Conservation (phyloP, 1,140 invertebrate species). For the Diachasmimorpha longicaudata region DNA sequence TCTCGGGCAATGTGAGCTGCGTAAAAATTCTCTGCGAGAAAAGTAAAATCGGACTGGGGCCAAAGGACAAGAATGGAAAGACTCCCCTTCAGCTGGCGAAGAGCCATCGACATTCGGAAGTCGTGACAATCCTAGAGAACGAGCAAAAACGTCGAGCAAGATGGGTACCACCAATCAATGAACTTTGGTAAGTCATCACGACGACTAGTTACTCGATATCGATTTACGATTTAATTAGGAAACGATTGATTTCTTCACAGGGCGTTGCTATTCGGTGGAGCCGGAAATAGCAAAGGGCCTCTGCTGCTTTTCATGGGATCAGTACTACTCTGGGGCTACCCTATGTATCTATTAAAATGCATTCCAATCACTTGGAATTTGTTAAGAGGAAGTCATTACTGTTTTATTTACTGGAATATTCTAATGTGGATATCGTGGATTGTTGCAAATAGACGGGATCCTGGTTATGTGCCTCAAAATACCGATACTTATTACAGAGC, state of each 20-base stretch:
- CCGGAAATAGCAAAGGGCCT: constrained; percentile 87
- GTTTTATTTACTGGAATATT: constrained; percentile 88
- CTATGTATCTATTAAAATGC: constrained; percentile 89
- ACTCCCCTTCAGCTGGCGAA: constrained; percentile 87
- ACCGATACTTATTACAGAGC: constrained; percentile 88
- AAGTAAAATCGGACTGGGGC: constrained; percentile 84
- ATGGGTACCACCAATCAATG: constrained; percentile 84
- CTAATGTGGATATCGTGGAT: constrained; percentile 93
- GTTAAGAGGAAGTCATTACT: constrained; percentile 81
- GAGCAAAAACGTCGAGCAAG: constrained; percentile 81
- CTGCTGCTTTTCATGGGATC: constrained; percentile 84
- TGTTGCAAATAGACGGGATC: constrained; percentile 86
- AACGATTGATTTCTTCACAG: constrained; percentile 49
- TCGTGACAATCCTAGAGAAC: constrained; percentile 79
- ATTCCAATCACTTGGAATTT: constrained; percentile 91
- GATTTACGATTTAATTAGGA: constrained; percentile 20
- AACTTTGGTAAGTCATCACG: constrained; percentile 73
- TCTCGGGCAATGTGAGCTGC: constrained; percentile 84
- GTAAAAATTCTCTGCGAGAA: constrained; percentile 86
- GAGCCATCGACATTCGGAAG: constrained; percentile 83
- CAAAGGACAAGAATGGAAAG: constrained; percentile 89
- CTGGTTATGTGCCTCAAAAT: constrained; percentile 87
- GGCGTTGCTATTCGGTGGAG: constrained; percentile 86
- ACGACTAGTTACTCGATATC: neutral
- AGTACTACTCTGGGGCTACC: constrained; percentile 88